Evolutionary conservation across 2,113 vertebrate genomes (phyloP).

Genomic region (Leucopternis melanops): DNA sequence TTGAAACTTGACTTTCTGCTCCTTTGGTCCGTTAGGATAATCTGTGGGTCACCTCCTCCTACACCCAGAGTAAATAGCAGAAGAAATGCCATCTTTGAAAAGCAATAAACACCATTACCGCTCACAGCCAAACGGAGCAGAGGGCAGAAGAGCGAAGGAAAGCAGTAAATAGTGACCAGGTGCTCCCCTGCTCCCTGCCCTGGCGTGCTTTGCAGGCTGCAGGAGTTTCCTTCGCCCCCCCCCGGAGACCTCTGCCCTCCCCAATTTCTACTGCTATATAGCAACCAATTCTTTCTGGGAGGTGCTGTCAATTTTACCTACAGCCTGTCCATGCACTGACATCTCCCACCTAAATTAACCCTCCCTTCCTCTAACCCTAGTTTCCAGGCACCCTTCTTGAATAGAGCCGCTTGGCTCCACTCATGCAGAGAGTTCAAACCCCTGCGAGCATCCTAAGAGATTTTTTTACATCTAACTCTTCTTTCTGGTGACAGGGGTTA

Average conservation of each 20-base stretch:
- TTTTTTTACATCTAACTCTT: background rate
- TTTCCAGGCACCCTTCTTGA: background rate
- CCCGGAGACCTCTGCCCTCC: conserved; percentile 10
- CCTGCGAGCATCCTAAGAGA: background rate
- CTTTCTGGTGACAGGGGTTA: background rate
- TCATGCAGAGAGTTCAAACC: background rate
- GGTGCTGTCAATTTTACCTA: background rate
- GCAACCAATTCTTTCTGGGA: background rate
- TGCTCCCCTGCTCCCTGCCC: background rate
- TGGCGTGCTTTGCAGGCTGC: background rate
- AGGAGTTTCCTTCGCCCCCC: background rate
- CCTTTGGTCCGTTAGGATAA: conserved; percentile 47
- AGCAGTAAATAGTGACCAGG: background rate
- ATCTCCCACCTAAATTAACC: background rate
- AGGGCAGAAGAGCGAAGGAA: background rate
- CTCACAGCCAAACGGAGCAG: background rate
- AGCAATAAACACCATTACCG: background rate
- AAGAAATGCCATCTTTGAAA: conserved; percentile 42
- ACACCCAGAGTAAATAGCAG: conserved; percentile 35
- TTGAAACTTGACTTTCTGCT: conserved; percentile 69
- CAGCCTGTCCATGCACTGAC: background rate
- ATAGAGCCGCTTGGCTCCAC: background rate
- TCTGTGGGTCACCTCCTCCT: conserved; percentile 16
- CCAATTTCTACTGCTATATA: background rate
- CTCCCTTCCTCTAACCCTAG: conserved; percentile 6